phyloP scores from a whole-genome alignment of 2,113 vertebrate species.

The cat (Felis catus) region DNA sequence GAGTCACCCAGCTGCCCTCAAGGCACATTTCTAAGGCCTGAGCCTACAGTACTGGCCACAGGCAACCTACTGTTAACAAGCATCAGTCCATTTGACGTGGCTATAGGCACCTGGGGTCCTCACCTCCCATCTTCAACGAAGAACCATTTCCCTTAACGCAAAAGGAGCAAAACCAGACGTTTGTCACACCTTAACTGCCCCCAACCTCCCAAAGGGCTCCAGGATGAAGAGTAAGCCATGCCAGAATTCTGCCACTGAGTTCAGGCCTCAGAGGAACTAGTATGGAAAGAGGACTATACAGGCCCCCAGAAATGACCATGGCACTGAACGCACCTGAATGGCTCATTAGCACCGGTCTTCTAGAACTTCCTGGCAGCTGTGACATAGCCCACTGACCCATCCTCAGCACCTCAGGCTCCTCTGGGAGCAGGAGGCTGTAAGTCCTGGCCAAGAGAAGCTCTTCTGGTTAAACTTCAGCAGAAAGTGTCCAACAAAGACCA shows the following conservation, averaged over 20 bases:
- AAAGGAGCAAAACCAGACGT: conserved; percentile 37
- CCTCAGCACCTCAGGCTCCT: background rate
- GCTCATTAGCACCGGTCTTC: background rate
- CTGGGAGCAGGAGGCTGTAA: background rate
- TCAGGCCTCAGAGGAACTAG: background rate
- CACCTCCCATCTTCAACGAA: conserved; percentile 45
- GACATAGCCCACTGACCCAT: background rate
- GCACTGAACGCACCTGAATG: background rate
- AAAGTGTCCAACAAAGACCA: background rate
- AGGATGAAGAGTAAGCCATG: background rate
- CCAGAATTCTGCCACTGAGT: background rate
- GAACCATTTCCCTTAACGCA: conserved; percentile 19
- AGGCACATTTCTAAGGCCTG: background rate
- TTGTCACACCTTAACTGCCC: conserved; percentile 3
- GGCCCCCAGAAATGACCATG: background rate
- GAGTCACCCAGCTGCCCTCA: background rate
- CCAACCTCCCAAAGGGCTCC: background rate
- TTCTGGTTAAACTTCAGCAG: background rate
- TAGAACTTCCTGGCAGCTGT: background rate
- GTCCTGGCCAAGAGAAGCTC: background rate
- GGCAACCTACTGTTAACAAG: background rate
- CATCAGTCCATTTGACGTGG: background rate
- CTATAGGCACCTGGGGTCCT: background rate
- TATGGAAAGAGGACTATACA: background rate
- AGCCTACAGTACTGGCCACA: background rate